These are phyloP conservation scores for Agrenia bidenticulata DNA, from an alignment of 2,888 invertebrate genomes.

Conservation along the genomic window DNA sequence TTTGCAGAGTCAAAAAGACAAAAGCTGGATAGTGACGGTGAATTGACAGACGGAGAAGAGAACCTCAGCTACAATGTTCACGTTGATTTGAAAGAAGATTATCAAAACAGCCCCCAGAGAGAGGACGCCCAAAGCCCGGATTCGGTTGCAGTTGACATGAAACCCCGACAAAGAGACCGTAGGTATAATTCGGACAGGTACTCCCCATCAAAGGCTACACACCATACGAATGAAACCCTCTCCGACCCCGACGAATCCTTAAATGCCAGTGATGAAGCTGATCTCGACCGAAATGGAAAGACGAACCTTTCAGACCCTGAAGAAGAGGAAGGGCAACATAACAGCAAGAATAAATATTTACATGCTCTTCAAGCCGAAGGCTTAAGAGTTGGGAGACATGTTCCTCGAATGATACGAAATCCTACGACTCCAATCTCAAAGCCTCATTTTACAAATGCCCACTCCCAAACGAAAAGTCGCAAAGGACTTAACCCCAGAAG, in stretches of 20 bases:
- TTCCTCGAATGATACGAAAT: constrained; percentile 46
- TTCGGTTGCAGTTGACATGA: constrained; percentile 31
- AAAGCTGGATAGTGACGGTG: constrained; percentile 45
- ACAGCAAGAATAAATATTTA: constrained; percentile 47
- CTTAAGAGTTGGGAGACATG: constrained; percentile 42
- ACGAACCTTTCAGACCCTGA: constrained; percentile 32
- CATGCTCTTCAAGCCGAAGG: constrained; percentile 47
- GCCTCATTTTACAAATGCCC: constrained; percentile 15
- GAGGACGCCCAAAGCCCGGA: constrained; percentile 30
- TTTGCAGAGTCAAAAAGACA: constrained; percentile 49
- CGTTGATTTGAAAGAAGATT: constrained; percentile 31
- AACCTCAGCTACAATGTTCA: constrained; percentile 18
- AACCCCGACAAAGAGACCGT: constrained; percentile 22
- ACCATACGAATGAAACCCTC: constrained; percentile 3
- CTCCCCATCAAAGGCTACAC: background rate
- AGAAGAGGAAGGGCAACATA: constrained; percentile 26
- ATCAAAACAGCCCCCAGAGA: constrained; percentile 26
- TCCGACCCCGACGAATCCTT: constrained; percentile 1
- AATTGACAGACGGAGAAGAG: constrained; percentile 34
- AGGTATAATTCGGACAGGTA: background rate
- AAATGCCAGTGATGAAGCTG: background rate
- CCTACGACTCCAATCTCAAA: constrained; percentile 11
- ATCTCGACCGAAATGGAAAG: constrained; percentile 18
- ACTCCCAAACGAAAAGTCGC: constrained; percentile 32
- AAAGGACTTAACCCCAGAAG: constrained; percentile 12